A percentile compares a stretch with the other conserved stretches of the same genome.
Evolutionary conservation across 1,140 invertebrate genomes (phyloP).

Genomic region (Drosophila seguyi): DNA sequence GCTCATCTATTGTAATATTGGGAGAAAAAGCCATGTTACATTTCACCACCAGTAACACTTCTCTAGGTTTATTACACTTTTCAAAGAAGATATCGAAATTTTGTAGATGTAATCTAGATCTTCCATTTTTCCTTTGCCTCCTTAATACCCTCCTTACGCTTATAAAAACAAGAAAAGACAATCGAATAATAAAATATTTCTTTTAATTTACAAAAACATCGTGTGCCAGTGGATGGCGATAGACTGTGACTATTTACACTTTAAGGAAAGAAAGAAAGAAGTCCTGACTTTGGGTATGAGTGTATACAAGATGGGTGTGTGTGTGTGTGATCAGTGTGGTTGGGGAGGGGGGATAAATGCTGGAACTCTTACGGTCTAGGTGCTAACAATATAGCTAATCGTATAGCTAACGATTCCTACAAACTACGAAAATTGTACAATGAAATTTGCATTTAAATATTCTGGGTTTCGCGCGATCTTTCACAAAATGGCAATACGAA

Average conservation of each 20-base stretch:
- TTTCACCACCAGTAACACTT: too few relatives aligned
- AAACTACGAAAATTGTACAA: conserved; percentile 75
- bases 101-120: too few relatives aligned
- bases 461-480: conserved; percentile 67
- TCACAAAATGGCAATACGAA: conserved; percentile 74
- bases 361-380: conserved; percentile 65
- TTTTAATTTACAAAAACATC: conserved; percentile 46
- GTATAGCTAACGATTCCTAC: conserved; percentile 56
- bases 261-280: conserved; percentile 74
- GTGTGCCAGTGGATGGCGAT: conserved; percentile 17
- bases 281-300: conserved; percentile 46
- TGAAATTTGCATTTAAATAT: conserved; percentile 79
- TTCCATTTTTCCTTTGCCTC: too few relatives aligned
- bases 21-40: too few relatives aligned
- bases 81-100: too few relatives aligned
- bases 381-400: conserved; percentile 56
- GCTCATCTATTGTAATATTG: too few relatives aligned
- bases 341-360: conserved; percentile 56
- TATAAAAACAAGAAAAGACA: background rate
- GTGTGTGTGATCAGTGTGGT: conserved; percentile 26
- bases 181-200: conserved; percentile 29
- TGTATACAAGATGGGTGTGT: conserved; percentile 22
- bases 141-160: too few relatives aligned
- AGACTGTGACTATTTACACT: conserved; percentile 73
- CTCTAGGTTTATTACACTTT: too few relatives aligned